Base-by-base conservation (phyloP, 2,888 invertebrate species). In the Drosophila incognita region DNA sequence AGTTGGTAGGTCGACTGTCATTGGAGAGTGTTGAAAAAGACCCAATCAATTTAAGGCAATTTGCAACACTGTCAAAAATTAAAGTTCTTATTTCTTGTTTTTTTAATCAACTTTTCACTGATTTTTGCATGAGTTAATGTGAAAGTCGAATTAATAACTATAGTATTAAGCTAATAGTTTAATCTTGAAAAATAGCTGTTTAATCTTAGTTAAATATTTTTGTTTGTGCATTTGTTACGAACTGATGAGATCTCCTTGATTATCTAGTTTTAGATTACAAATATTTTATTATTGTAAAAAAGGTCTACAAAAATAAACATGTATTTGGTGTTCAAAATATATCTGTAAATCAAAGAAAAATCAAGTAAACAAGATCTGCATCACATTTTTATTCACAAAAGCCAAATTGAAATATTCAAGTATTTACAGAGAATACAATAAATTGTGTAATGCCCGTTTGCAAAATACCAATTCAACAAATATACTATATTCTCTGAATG, bases 1-100 rank as follows among this genome's bases (percentile, higher is more conserved):
- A 35, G 49, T 35, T 53, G 38, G 13, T 38, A 24, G 36, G 1
- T 49, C 33, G 27, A 40, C 49, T 79, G 69, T 49, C 62, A 63
- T 27, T 3, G 8, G 0, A 0, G 0, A 74, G 79, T 74, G 82
- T 70, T 82, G 75, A 4, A 54, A 48, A 82, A 29, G 6, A n/a
- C 13, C 0, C 11, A 24, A 13, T n/a, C 2, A 29, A 11, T 13
- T n/a, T 15, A 35, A 33, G 5, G 11, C n/a, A 4, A 11, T 40
- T n/a, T 29, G 2, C 42, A 49, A 18, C 42, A 51, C 60, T 42
- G 13, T 4, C 2, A 13, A 11, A n/a, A 51, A 11, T 18, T 18
- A 0, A 1, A 29, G 11, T n/a, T 27, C 5, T 27, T 15, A 33
- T 11, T 33, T 33, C 2, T 3, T 2, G 31, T 15, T 48, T 15